Evolutionary conservation across 2,113 vertebrate genomes (phyloP).

Genomic region (Rallus limicola): DNA sequence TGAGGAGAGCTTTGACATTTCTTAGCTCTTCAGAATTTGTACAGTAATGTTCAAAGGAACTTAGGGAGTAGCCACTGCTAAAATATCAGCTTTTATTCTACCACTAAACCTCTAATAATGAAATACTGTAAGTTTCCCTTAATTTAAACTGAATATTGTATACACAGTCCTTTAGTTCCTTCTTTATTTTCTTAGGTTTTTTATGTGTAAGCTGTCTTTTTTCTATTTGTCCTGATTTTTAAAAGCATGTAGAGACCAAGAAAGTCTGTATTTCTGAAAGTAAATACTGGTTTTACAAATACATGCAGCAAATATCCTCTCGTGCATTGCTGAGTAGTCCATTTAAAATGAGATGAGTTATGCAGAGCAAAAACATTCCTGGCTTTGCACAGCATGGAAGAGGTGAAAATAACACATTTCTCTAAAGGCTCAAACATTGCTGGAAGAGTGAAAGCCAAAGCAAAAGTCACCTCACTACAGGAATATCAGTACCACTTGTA

Average conservation of each 20-base stretch:
- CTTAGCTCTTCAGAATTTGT: background rate
- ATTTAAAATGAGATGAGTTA: background rate
- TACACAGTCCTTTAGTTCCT: background rate
- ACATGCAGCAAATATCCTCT: background rate
- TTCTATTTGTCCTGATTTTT: background rate
- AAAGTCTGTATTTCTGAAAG: background rate
- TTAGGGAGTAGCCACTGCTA: background rate
- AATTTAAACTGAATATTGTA: background rate
- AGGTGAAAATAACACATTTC: background rate
- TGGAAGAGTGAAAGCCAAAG: background rate
- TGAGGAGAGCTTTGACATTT: background rate
- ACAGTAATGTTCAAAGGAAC: background rate
- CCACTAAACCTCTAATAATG: background rate
- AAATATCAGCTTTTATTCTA: background rate
- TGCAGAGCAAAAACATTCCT: background rate
- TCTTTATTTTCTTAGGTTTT: background rate
- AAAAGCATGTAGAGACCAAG: background rate
- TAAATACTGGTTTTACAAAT: background rate
- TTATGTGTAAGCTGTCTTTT: background rate
- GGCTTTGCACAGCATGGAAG: background rate
- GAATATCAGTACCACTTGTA: background rate
- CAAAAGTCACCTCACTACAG: background rate
- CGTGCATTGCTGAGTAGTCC: background rate
- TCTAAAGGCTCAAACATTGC: background rate
- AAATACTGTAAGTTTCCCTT: background rate